Evolutionary conservation across 2,113 vertebrate species (phyloP).

Genomic region (Crotophaga sulcirostris): DNA sequence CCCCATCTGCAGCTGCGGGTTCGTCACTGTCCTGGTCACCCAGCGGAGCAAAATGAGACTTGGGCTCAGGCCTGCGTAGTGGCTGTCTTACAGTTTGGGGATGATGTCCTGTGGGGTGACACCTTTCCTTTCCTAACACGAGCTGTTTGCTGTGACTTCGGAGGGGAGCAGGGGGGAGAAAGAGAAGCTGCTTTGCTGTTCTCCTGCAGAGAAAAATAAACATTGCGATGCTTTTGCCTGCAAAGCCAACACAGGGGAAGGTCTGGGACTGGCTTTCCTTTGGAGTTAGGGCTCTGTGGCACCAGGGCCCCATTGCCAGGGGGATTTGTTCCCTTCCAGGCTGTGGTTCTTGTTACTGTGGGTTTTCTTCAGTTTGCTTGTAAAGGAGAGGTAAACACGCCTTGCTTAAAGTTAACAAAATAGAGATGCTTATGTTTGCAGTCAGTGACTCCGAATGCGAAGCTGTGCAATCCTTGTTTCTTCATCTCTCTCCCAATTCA

Average conservation of each 20-base stretch:
- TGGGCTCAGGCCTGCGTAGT: neutral
- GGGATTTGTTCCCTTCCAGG: constrained; percentile 44
- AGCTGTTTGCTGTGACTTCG: neutral
- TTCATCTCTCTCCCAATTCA: constrained; percentile 8
- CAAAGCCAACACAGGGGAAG: constrained; percentile 36
- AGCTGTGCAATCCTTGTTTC: constrained; percentile 69
- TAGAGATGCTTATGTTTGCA: constrained; percentile 66
- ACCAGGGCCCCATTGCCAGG: neutral
- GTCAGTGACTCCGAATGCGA: constrained; percentile 60
- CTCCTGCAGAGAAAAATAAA: neutral
- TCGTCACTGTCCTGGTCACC: neutral
- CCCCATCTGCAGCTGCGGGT: constrained; percentile 4
- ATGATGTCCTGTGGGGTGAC: constrained; percentile 21
- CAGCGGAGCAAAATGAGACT: neutral
- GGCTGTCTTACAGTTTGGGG: constrained; percentile 50
- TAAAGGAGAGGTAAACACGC: constrained; percentile 32
- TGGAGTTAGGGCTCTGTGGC: constrained; percentile 18
- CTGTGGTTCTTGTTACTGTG: constrained; percentile 27
- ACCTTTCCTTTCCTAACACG: neutral
- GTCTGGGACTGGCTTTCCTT: constrained; percentile 23
- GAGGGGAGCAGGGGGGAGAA: neutral
- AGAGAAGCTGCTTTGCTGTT: constrained; percentile 48
- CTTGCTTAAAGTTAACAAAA: constrained; percentile 29
- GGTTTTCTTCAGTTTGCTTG: neutral
- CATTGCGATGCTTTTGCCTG: constrained; percentile 27